These are phyloP conservation scores for Anguilla anguilla DNA, from an alignment of 2,797 vertebrate genomes.

Conservation along the genomic window DNA sequence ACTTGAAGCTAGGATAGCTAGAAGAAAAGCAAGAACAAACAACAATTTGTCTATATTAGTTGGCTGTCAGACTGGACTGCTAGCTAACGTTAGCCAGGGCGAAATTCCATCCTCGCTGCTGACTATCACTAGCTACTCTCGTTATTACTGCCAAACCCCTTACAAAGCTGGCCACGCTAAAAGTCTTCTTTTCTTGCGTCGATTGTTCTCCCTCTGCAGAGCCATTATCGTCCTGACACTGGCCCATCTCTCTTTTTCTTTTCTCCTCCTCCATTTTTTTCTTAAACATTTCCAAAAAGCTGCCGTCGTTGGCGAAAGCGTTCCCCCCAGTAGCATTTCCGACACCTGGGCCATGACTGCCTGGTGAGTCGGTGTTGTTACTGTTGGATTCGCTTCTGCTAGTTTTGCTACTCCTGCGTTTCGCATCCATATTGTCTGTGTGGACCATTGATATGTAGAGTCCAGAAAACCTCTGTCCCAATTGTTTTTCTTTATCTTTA, in stretches of 20 bases:
- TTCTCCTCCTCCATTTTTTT: slow-evolving; percentile 88
- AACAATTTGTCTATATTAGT: too few relatives aligned
- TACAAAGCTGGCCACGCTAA: slow-evolving; percentile 80
- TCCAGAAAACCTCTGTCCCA: neutral
- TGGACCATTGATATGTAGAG: neutral
- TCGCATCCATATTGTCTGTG: slow-evolving; percentile 23
- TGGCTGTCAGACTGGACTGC: too few relatives aligned
- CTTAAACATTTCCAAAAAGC: slow-evolving; percentile 96
- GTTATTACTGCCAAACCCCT: slow-evolving; percentile 71
- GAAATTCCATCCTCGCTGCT: neutral
- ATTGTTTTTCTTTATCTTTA: neutral
- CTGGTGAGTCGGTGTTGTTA: slow-evolving; percentile 48
- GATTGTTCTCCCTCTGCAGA: slow-evolving; percentile 65
- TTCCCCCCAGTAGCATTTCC: slow-evolving; percentile 68
- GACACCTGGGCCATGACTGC: slow-evolving; percentile 46
- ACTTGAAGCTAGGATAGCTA: too few relatives aligned
- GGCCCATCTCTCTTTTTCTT: slow-evolving; percentile 77
- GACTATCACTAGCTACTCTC: neutral
- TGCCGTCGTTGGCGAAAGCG: slow-evolving; percentile 92
- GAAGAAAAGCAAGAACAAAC: too few relatives aligned
- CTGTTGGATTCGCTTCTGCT: slow-evolving; percentile 16
- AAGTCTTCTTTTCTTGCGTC: slow-evolving; percentile 71
- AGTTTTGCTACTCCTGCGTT: neutral
- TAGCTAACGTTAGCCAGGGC: neutral
- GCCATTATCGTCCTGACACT: slow-evolving; percentile 48